These are phyloP conservation scores for Calyptommatus sinebrachiatus DNA, from an alignment of 2,113 vertebrate genomes.

Conservation along the genomic window DNA sequence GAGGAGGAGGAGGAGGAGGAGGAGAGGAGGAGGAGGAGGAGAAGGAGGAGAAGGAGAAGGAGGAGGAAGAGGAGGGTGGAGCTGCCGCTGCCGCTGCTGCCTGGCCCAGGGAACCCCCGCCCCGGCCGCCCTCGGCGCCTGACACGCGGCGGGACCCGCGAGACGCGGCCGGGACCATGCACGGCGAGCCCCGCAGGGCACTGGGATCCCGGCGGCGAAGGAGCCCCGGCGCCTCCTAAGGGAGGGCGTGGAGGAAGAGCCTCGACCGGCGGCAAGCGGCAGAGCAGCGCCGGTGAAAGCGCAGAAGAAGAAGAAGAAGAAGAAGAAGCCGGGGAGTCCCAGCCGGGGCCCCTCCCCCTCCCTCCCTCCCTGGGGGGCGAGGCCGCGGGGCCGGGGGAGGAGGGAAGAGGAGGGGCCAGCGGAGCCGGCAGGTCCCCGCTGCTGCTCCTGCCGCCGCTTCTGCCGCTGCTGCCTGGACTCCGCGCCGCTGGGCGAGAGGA, in stretches of 20 bases:
- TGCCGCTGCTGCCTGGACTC: background rate
- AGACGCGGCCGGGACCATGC: conserved; percentile 9
- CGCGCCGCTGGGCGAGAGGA: too few species aligned
- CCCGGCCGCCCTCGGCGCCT: conserved; percentile 6
- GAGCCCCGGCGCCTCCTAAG: background rate
- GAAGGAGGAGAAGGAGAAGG: too few species aligned
- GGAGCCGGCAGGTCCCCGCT: conserved; percentile 15
- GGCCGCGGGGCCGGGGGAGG: background rate
- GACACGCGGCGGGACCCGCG: conserved; percentile 43
- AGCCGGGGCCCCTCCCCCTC: conserved; percentile 32
- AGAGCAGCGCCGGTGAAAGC: background rate
- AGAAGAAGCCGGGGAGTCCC: too few species aligned
- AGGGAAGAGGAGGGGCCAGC: conserved; percentile 11
- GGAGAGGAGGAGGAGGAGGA: background rate
- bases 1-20: background rate
- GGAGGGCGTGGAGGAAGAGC: background rate
- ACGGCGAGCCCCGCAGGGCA: conserved; percentile 3
- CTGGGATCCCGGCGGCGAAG: background rate
- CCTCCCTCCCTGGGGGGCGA: conserved; percentile 1
- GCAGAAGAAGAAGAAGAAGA: too few species aligned
- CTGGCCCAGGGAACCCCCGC: background rate
- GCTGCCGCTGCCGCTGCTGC: background rate
- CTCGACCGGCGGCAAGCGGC: background rate
- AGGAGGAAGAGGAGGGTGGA: background rate
- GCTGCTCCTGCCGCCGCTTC: background rate